Base-by-base conservation (phyloP, 2,888 invertebrate species). In the Cyaniris semiargus region DNA sequence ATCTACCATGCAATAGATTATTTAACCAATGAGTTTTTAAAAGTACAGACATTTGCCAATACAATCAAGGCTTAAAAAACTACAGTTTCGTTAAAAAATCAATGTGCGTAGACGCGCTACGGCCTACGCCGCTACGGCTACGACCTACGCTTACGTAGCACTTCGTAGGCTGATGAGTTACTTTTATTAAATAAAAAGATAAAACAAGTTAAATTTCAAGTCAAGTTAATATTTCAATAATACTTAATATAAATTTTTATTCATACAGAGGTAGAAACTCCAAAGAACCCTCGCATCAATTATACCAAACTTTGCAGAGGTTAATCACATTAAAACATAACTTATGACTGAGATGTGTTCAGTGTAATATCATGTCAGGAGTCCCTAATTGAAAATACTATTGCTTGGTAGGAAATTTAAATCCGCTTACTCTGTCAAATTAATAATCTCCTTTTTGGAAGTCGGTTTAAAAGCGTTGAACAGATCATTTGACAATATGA, bases 401-500 rank as follows among this genome's bases (percentile, higher is more conserved):
- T 74, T 53, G 74, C 74, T 23, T 74, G 48, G 44, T 74, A 53
- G 72, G 18, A 23, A 23, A 48, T 48, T 74, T 53, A 48, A 15
- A 21, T 27, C 74, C 53, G 74, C 74, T 72, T 72, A 71, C 44
- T 72, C 48, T 48, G 44, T 48, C 48, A 44, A 74, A 53, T 48
- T 72, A 72, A 53, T 53, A 53, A 8, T 27, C 53, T 53, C 53
- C 44, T 44, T 44, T 44, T 53, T 53, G 53, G 53, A 53, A 53
- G 53, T 53, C 5, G 15, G 44, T 53, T 38, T 48, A 38, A 72
- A 74, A 53, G 66, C 66, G 66, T 18, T 31, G 18, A 74, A 48
- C 74, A 74, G 53, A 74, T 74, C 48, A 74, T 74, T 74, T 53
- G 74, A 74, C 74, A 77, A 77, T 77, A 72, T 72, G 34, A 77